phyloP scores from a whole-genome alignment of 2,888 invertebrate species.

The Mythimna lalbum region DNA sequence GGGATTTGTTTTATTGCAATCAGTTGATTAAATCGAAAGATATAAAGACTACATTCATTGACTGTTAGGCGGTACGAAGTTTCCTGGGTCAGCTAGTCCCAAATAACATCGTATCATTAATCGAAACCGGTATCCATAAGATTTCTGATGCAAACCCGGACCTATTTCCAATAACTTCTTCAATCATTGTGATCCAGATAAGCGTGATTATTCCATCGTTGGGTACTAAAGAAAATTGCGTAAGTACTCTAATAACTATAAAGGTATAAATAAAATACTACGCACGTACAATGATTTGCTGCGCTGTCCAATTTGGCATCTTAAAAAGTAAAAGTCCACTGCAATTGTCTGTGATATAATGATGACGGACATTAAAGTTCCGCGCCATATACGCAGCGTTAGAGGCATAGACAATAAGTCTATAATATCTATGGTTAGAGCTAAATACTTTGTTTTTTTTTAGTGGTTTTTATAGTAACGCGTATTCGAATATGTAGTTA shows the following conservation, averaged over 20 bases:
- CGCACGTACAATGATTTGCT: constrained; percentile 51
- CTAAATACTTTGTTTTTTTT: too few species aligned
- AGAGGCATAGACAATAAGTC: not conserved
- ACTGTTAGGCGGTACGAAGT: too few species aligned
- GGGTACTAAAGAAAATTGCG: constrained; percentile 33
- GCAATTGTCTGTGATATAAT: constrained; percentile 66
- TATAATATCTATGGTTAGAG: too few species aligned
- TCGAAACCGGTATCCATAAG: too few species aligned
- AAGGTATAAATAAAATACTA: constrained; percentile 46
- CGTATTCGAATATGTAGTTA: not conserved
- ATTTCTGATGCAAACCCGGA: constrained; percentile 15
- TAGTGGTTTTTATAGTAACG: too few species aligned
- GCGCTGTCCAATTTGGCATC: constrained; percentile 52
- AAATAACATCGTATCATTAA: too few species aligned
- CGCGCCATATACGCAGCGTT: constrained; percentile 47
- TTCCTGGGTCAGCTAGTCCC: too few species aligned
- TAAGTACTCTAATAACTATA: constrained; percentile 28
- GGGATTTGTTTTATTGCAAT: too few species aligned
- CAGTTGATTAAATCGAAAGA: too few species aligned
- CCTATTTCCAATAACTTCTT: constrained; percentile 23
- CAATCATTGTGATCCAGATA: constrained; percentile 39
- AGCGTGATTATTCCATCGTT: constrained; percentile 22
- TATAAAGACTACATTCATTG: too few species aligned
- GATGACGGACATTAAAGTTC: constrained; percentile 65
- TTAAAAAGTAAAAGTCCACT: constrained; percentile 73